These are phyloP conservation scores for Ovibos moschatus DNA, from an alignment of 2,113 vertebrate genomes.

Conservation along the genomic window DNA sequence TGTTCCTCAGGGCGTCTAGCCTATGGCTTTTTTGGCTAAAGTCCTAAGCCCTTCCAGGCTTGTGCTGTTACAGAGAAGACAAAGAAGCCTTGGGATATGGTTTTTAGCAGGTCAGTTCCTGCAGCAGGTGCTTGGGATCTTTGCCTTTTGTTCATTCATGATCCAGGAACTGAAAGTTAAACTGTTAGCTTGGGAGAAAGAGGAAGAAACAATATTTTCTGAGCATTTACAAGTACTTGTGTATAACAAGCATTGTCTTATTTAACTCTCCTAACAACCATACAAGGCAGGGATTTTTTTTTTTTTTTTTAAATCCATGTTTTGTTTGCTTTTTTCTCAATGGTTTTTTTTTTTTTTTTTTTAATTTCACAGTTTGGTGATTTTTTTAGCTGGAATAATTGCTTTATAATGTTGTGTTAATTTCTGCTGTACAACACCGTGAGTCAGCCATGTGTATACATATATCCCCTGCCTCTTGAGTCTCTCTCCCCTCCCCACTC, in stretches of 20 bases:
- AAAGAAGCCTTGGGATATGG: not conserved
- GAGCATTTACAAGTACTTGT: not conserved
- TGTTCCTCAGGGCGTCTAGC: not conserved
- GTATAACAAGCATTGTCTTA: not conserved
- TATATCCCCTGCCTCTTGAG: not conserved
- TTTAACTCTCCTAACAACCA: not conserved
- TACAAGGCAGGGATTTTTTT: not conserved
- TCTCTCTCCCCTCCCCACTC: not conserved
- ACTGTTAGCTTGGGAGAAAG: not conserved
- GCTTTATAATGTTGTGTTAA: not conserved
- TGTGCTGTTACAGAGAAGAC: not conserved
- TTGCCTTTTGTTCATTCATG: constrained; percentile 17
- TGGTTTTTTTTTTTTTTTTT: not conserved
- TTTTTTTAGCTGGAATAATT: not conserved
- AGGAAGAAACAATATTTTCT: not conserved
- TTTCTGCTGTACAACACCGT: not conserved
- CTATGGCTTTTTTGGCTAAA: not conserved
- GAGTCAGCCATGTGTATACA: not conserved
- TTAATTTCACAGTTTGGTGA: not conserved
- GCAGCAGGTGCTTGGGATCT: not conserved
- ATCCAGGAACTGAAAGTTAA: not conserved
- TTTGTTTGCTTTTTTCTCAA: not conserved
- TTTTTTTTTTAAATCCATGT: not conserved
- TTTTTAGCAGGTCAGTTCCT: not conserved
- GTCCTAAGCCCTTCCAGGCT: not conserved